Conservation (phyloP, 2,113 vertebrate genomes). For the Pseudorectes ferrugineus region DNA sequence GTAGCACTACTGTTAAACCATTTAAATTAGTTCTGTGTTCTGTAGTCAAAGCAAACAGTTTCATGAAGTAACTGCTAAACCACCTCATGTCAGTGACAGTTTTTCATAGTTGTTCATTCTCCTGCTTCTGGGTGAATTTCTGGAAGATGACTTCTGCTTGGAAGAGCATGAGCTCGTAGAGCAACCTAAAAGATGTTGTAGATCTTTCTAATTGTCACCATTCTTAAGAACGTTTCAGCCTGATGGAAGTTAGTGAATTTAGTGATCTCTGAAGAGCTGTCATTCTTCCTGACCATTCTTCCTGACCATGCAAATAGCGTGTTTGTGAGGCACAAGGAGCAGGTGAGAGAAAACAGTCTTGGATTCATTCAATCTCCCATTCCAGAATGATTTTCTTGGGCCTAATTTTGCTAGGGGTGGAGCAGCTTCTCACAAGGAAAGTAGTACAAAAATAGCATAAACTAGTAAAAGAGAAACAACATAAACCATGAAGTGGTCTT, state of each 20-base stretch:
- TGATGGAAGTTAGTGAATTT: neutral
- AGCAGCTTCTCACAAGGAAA: neutral
- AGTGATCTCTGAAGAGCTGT: neutral
- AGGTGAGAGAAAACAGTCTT: neutral
- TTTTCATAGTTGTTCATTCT: neutral
- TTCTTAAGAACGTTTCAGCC: neutral
- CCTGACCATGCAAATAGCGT: fast-evolving
- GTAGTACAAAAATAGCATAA: fast-evolving
- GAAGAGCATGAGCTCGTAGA: neutral
- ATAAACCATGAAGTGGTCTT: neutral
- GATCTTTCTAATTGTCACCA: neutral
- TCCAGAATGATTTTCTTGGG: neutral
- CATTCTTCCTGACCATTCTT: neutral
- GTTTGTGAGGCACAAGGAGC: neutral
- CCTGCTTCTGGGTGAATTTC: neutral
- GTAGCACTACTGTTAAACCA: fast-evolving
- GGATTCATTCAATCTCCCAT: neutral
- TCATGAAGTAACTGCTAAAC: neutral
- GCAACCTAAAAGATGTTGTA: neutral
- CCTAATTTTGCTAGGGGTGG: neutral
- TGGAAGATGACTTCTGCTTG: neutral
- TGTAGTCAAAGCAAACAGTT: neutral
- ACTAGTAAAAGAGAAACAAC: neutral
- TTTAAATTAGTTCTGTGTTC: neutral
- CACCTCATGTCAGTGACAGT: neutral